Base-by-base conservation (phyloP, 2,113 vertebrate genomes). In the Dicrurus megarhynchus region DNA sequence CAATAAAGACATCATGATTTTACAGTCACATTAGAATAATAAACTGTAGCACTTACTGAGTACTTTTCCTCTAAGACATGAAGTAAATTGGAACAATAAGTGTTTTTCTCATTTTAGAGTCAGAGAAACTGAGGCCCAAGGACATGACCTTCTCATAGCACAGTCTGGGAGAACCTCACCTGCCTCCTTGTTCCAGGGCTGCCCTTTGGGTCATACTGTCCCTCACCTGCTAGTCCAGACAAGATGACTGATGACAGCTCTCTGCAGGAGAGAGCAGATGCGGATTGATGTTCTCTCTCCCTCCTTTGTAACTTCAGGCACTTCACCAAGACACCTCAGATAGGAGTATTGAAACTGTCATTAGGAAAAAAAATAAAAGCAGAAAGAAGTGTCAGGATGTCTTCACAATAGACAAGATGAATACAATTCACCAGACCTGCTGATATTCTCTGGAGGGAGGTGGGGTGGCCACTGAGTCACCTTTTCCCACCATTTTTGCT, bases 1-100 rank as follows among this genome's bases (percentile, higher is more conserved):
- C 90, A 96, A 96, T 94, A 96, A 96, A 97, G 95, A 95, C 93
- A 96, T 96, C 90, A 91, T 84, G 94, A 93, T 96, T 96, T 96
- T 96, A 80, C 95, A 94, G 92, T 95, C 84, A 93, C 93, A 96
- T 97, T 97, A 91, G 91, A 95, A 96, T 96, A 95, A 97, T 92
- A 97, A 94, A 88, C 90, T 0, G 0, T 61, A 88, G 82, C 82
- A 83, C 85, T 96, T 93, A 67, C 1, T 1, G 50, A 86, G 85
- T 67, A 80, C 75, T 95, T 86, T 94, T 87, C 53, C 53, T 95
- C 73, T 75, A 82, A 91, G 92, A 76, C 42, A 70, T 64, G 41
- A 90, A 96, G 93, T 82, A 96, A 91, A 91, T 80, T 70, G 63
- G 52, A 95, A 67, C 74, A 91, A 46, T 92, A 87, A 76, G 30